Conservation (phyloP, 2,888 invertebrate genomes). For the Ennomos fuscantarius region DNA sequence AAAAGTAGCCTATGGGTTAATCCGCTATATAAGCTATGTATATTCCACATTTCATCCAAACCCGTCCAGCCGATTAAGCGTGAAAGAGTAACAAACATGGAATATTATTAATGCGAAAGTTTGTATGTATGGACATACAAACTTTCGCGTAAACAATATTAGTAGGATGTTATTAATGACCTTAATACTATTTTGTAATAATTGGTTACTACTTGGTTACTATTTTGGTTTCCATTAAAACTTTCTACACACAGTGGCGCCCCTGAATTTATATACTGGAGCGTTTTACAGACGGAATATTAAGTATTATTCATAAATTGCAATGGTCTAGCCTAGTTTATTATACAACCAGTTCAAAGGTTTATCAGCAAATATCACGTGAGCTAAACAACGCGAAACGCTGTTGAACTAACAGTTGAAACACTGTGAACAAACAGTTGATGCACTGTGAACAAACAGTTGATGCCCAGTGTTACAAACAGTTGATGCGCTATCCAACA, state of each 20-base stretch:
- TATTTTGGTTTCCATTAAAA: not conserved
- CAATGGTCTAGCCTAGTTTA: slow-evolving; percentile 5
- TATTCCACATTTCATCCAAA: no score
- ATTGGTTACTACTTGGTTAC: no score
- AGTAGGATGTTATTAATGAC: no score
- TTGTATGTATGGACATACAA: no score
- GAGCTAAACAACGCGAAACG: not conserved
- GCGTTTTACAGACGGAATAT: slow-evolving; percentile 10
- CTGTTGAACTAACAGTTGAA: not conserved
- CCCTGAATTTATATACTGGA: slow-evolving; percentile 10
- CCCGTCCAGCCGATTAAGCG: no score
- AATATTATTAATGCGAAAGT: no score
- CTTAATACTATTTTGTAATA: no score
- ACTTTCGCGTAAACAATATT: no score
- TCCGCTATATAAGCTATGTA: no score
- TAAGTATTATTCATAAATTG: slow-evolving; percentile 11
- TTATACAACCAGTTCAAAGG: slow-evolving; percentile 11
- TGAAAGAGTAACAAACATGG: no score
- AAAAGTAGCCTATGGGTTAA: no score
- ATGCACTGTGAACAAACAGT: not conserved
- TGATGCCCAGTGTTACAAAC: not conserved
- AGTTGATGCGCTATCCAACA: no score
- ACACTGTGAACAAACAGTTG: not conserved
- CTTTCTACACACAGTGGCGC: not conserved
- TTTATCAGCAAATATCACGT: slow-evolving; percentile 12